phyloP scores from a whole-genome alignment of 1,140 invertebrate genomes.

The Telenomus remus region DNA sequence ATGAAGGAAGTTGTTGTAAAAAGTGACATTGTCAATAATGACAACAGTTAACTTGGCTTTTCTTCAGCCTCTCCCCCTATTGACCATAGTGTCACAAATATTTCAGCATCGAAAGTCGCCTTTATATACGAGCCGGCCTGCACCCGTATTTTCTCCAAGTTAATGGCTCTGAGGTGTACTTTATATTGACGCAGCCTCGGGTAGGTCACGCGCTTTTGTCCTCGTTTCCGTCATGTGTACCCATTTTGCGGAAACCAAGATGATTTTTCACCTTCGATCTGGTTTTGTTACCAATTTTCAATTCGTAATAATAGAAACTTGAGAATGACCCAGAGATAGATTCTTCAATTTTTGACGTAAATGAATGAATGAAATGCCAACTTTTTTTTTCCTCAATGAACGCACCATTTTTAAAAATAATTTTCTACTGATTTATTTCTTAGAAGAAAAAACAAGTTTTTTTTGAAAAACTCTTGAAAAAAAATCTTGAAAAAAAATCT shows the following conservation, averaged over 20 bases:
- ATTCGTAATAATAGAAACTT: background rate
- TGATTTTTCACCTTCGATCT: conserved; percentile 1
- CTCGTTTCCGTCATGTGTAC: conserved; percentile 31
- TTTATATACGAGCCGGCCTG: conserved; percentile 40
- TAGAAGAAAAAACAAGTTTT: too few species aligned
- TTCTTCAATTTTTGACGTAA: background rate
- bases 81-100: conserved; percentile 45
- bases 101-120: conserved; percentile 48
- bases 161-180: conserved; percentile 27
- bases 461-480: too few species aligned
- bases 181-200: conserved; percentile 48
- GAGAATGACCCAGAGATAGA: background rate
- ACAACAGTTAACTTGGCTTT: conserved; percentile 35
- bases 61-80: conserved; percentile 26
- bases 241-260: conserved; percentile 17
- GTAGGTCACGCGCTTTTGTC: conserved; percentile 37
- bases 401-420: too few species aligned
- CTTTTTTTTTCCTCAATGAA: too few species aligned
- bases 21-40: conserved; percentile 42
- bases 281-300: background rate
- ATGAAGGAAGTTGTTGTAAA: conserved; percentile 45
- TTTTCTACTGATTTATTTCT: too few species aligned
- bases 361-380: too few species aligned
- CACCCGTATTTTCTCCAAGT: conserved; percentile 35
- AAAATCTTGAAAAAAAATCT: too few species aligned